Evolutionary conservation across 2,113 vertebrate species (phyloP), one percentile per base, ranked within the genome.

Genomic region (Cebidichthys violaceus): DNA sequence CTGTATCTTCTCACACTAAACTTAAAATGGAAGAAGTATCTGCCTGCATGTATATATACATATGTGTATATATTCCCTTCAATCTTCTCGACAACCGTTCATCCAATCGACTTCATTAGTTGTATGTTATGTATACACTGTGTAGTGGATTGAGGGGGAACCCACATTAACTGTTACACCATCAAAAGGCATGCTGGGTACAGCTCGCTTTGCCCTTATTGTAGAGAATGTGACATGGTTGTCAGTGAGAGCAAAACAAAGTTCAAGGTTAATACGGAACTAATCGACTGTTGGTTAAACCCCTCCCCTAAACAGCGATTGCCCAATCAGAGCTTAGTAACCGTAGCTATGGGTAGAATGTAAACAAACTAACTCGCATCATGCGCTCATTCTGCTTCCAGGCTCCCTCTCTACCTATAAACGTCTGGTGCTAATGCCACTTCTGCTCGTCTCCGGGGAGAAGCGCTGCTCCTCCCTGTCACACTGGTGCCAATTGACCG

Each of bases 401-500:
- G 39, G 72, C 45, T 68, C 27, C 33, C 6, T 33, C 6, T 39
- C 47, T 22, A 50, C 29, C 29, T 57, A 27, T n/a, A 65, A 65
- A 65, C 31, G 50, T 29, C 41, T 59, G 14, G 24, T 5, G n/a
- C 18, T 59, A 77, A 81, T 65, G 57, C 60, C 50, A 64, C 70
- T 45, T 43, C n/a, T 22, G 50, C 72, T 47, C 0, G 22, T 78
- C 87, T 82, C 68, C 84, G 22, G 60, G 43, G 83, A 82, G 47
- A 60, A 76, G 57, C 20, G 52, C 70, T 72, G 72, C 68, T 75
- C n/a, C 81, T 75, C 33, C 35, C 83, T 70, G 81, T 91, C 87
- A 91, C 77, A 70, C 14, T 75, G 77, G 89, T 75, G 83, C 86
- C 92, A 94, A 92, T 89, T 89, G 92, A 93, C 86, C 87, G 72